Base-by-base conservation (phyloP, 2,113 vertebrate genomes). In the Atherinomorus stipes region DNA sequence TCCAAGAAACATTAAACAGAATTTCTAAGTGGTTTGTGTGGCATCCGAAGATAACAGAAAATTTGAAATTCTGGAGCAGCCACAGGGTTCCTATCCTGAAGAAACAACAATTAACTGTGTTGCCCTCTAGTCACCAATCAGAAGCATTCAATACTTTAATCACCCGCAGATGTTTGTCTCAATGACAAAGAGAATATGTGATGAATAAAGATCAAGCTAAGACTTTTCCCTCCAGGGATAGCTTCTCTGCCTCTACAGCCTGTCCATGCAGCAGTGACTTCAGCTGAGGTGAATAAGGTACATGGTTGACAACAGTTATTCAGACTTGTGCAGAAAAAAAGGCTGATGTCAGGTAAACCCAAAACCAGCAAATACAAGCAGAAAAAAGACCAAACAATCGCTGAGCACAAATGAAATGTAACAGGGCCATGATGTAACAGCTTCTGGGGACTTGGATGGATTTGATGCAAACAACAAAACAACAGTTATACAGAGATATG, bases 81-180 rank as follows among this genome's bases (percentile, higher is more conserved):
- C 77, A 52, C 72, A 76, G 53, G 76, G 61, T 58, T 71, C 52
- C 62, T 62, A 52, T 34, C 26, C 65, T 74, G 11, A 78, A 88
- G 77, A 88, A 73, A 84, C 71, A 64, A 76, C 64, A 77, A 88
- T 90, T 89, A 89, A 92, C 90, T 68, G 70, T 75, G 78, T 63
- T 81, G 78, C 81, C 81, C 76, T 88, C 78, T 88, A 85, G 80
- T 80, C 85, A 86, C 65, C 78, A 78, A 80, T 78, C 81, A 77
- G 80, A 85, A 26, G 54, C 72, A 85, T 80, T 89, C 81, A 80
- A 88, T 88, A 80, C 84, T 80, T 85, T 69, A 85, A 89, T 88
- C 77, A 84, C 74, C 54, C 53, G 38, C 4, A 69, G 77, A 72
- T 85, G 78, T 93, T 88, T 88, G 76, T 76, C 83, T 67, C 64